phyloP scores from a whole-genome alignment of 1,140 invertebrate genomes.

The Lucilia sericata region DNA sequence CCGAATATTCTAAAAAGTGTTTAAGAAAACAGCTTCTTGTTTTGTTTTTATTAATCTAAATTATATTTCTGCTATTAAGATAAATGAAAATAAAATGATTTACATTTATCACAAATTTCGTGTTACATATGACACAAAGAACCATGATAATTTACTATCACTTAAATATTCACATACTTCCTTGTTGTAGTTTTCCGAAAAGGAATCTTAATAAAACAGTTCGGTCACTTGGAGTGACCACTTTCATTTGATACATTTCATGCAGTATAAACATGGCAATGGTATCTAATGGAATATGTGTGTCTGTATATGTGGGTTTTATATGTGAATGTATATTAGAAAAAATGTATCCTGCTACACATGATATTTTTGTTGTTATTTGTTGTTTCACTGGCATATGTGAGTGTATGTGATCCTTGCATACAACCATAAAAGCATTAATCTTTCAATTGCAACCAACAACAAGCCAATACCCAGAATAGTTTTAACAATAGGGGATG shows the following conservation, averaged over 20 bases:
- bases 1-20: too few species aligned
- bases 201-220: background rate
- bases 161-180: too few species aligned
- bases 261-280: slow-evolving; percentile 8
- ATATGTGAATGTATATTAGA: background rate
- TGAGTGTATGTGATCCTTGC: background rate
- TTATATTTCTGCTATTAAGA: too few species aligned
- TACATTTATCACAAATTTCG: too few species aligned
- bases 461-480: background rate
- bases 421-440: slow-evolving; percentile 3
- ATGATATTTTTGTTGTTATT: too few species aligned
- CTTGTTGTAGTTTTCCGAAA: too few species aligned
- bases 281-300: background rate
- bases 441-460: slow-evolving; percentile 26
- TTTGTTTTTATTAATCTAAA: too few species aligned
- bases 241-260: slow-evolving; percentile 14
- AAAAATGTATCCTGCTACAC: background rate
- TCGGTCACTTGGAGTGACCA: background rate
- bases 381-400: background rate
- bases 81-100: too few species aligned
- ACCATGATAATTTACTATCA: too few species aligned
- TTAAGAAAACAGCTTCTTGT: too few species aligned
- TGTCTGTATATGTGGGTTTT: background rate
- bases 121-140: too few species aligned
- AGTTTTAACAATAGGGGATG: background rate